phyloP scores from a whole-genome alignment of 2,797 vertebrate species.

The Alouatta caraya region DNA sequence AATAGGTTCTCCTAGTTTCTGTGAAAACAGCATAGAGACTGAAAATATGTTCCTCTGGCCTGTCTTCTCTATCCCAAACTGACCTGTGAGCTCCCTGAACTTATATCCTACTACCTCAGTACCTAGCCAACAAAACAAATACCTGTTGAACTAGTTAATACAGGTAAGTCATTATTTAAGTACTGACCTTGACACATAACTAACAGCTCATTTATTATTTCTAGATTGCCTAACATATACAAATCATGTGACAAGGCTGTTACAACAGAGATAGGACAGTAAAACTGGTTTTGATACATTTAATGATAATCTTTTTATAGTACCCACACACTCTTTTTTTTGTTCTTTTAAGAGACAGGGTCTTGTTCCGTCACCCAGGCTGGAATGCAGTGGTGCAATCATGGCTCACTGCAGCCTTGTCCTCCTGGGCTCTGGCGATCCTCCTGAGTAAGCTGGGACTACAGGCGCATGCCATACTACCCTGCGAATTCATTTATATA shows the following conservation, averaged over 20 bases:
- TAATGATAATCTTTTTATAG: background rate
- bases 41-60: background rate
- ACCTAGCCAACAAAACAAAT: background rate
- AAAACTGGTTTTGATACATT: background rate
- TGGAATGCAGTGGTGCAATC: too few species aligned
- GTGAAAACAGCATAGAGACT: constrained; percentile 4
- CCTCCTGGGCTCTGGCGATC: too few species aligned
- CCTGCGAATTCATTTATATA: too few species aligned
- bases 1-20: background rate
- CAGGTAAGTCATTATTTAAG: background rate
- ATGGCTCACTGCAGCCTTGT: too few species aligned
- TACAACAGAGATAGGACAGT: background rate
- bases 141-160: background rate
- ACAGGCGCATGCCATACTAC: too few species aligned
- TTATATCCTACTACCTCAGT: background rate
- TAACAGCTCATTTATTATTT: background rate
- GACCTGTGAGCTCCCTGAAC: background rate
- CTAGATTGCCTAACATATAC: background rate
- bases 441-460: too few species aligned
- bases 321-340: background rate
- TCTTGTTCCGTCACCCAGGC: too few species aligned
- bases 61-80: background rate
- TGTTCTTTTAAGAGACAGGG: too few species aligned
- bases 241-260: background rate
- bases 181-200: background rate